These are phyloP conservation scores for Drosophila neotestacea DNA, from an alignment of 2,888 invertebrate genomes.

Conservation along the genomic window DNA sequence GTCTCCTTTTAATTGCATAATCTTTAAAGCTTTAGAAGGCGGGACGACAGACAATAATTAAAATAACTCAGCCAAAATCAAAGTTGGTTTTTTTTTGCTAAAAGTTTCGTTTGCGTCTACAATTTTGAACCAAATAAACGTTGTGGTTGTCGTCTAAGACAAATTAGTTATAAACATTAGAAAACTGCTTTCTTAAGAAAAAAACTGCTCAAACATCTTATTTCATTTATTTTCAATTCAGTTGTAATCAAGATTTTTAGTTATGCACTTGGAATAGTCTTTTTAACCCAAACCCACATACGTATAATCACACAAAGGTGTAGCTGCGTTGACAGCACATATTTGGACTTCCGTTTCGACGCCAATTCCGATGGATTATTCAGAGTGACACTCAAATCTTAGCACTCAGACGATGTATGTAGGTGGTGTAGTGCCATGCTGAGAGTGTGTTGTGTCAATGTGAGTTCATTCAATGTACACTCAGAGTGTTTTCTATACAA, in stretches of 20 bases:
- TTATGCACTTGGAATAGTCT: neutral
- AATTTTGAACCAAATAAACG: slow-evolving; percentile 20
- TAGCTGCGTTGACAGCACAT: neutral
- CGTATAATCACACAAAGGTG: neutral
- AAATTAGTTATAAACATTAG: neutral
- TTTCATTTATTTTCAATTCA: too few species aligned
- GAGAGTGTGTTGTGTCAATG: neutral
- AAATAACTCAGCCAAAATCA: slow-evolving; percentile 54
- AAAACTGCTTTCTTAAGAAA: too few species aligned
- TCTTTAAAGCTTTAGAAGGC: slow-evolving; percentile 54
- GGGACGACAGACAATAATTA: slow-evolving; percentile 27
- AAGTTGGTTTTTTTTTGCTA: slow-evolving; percentile 34
- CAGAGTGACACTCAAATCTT: slow-evolving; percentile 55
- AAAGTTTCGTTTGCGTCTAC: slow-evolving; percentile 29
- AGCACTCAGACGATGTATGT: neutral
- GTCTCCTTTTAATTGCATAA: slow-evolving; percentile 65
- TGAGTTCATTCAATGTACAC: slow-evolving; percentile 28
- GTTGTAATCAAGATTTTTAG: neutral
- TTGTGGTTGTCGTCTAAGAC: slow-evolving; percentile 2
- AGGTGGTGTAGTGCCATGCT: neutral
- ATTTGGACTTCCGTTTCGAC: slow-evolving; percentile 52
- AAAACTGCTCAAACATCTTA: too few species aligned
- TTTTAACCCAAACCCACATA: neutral
- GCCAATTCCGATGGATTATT: slow-evolving; percentile 71
- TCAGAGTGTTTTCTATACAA: slow-evolving; percentile 27